Evolutionary conservation across 2,888 invertebrate species (phyloP).

Genomic region (Campopleginae sp.): DNA sequence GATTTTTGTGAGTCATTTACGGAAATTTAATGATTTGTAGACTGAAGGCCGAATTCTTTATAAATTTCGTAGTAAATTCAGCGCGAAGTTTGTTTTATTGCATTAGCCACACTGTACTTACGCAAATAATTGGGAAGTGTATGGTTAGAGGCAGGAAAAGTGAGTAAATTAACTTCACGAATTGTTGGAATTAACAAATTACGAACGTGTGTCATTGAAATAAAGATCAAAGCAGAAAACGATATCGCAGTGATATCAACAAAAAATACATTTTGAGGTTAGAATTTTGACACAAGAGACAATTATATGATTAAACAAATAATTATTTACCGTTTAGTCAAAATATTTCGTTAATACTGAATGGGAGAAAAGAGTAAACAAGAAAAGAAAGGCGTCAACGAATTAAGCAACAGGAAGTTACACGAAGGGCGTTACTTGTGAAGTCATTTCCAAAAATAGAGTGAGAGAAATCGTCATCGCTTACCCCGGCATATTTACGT

Average conservation of each 20-base stretch:
- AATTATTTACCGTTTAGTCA: conserved; percentile 25
- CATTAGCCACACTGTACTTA: background rate
- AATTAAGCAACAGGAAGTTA: conserved; percentile 52
- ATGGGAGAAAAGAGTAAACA: conserved; percentile 3
- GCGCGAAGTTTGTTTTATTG: background rate
- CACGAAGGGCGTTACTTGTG: conserved; percentile 49
- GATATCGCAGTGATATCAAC: background rate
- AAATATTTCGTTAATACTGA: background rate
- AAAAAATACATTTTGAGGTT: conserved; percentile 1
- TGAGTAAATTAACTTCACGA: background rate
- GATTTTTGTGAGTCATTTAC: too few relatives aligned
- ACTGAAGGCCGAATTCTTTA: background rate
- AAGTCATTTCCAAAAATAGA: conserved; percentile 75
- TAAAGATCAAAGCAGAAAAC: background rate
- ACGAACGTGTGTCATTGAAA: background rate
- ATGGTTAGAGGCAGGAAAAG: background rate
- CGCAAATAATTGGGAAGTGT: background rate
- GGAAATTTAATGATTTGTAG: too few relatives aligned
- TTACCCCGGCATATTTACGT: conserved; percentile 76
- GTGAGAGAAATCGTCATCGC: conserved; percentile 69
- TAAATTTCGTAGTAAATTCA: background rate
- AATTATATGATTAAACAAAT: background rate
- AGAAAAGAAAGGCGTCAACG: conserved; percentile 31
- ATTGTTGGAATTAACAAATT: background rate
- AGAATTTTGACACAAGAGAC: background rate